A percentile compares a stretch with the other conserved stretches of the same genome.
phyloP scores from a whole-genome alignment of 1,140 invertebrate genomes.

The Drosophila setifemur region DNA sequence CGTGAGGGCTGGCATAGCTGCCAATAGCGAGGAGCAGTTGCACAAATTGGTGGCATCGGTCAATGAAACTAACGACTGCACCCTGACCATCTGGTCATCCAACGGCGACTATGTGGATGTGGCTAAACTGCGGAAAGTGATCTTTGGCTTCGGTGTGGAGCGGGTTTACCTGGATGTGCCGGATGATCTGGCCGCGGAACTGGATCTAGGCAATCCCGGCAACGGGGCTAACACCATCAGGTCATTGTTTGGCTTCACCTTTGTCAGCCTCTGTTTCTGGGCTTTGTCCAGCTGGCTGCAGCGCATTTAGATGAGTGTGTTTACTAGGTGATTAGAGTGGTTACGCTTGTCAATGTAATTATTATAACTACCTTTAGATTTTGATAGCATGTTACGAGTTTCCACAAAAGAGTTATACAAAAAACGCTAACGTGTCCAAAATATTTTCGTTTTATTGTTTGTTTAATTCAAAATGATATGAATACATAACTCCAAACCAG shows the following conservation, averaged over 20 bases:
- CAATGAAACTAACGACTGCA: slow-evolving; percentile 77
- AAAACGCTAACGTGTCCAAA: too few relatives aligned
- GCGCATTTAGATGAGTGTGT: slow-evolving; percentile 1
- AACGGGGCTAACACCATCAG: slow-evolving; percentile 42
- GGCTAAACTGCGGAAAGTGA: slow-evolving; percentile 84
- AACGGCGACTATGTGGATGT: slow-evolving; percentile 86
- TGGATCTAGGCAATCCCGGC: slow-evolving; percentile 82
- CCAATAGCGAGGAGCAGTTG: slow-evolving; percentile 85
- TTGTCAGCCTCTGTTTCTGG: slow-evolving; percentile 65
- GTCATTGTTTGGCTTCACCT: slow-evolving; percentile 61
- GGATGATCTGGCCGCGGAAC: slow-evolving; percentile 83
- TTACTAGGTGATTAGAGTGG: neutral
- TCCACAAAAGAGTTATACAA: neutral
- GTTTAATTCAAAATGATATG: neutral
- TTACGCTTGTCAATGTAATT: neutral
- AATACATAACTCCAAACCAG: neutral
- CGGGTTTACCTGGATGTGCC: slow-evolving; percentile 89
- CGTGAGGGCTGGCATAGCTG: slow-evolving; percentile 89
- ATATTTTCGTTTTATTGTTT: neutral
- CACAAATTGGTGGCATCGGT: slow-evolving; percentile 81
- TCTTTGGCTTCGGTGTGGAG: slow-evolving; percentile 85
- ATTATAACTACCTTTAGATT: too few relatives aligned
- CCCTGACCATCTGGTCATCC: slow-evolving; percentile 89
- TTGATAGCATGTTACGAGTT: neutral
- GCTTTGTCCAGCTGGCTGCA: slow-evolving; percentile 56